Conservation (phyloP, 1,140 invertebrate species). For the Scylla paramamosain region DNA sequence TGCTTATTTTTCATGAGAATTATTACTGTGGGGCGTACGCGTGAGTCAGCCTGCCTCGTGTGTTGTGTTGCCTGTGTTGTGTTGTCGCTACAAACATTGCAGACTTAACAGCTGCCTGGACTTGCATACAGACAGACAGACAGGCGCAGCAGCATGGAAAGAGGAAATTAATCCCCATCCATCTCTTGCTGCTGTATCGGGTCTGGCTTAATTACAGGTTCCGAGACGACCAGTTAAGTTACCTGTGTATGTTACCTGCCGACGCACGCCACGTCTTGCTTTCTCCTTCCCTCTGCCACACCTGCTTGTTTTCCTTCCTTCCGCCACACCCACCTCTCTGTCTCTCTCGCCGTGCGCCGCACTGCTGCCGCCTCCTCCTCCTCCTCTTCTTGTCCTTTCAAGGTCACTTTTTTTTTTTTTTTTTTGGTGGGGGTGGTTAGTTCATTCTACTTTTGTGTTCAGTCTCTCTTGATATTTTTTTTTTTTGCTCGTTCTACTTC, state of each 20-base stretch:
- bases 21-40: not conserved
- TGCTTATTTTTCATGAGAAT: not conserved
- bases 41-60: not conserved
- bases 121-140: not conserved
- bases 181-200: not conserved
- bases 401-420: too few species aligned
- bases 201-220: not conserved
- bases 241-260: conserved; percentile 9
- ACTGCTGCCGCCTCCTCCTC: not conserved
- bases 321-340: not conserved
- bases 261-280: not conserved
- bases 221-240: not conserved
- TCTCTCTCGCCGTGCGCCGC: not conserved
- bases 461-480: not conserved
- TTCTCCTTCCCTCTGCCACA: not conserved
- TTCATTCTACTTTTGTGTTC: too few species aligned
- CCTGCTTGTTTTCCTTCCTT: not conserved
- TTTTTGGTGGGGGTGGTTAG: too few species aligned
- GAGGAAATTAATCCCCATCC: not conserved
- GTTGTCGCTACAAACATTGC: not conserved
- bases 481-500: not conserved
- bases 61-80: too few species aligned
- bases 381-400: not conserved
- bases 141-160: not conserved
- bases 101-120: too few species aligned